A percentile compares a stretch with the other conserved stretches of the same genome.
Conservation (phyloP, 53 echinoderm and acorn worm genomes). For the Luidia sarsii region DNA sequence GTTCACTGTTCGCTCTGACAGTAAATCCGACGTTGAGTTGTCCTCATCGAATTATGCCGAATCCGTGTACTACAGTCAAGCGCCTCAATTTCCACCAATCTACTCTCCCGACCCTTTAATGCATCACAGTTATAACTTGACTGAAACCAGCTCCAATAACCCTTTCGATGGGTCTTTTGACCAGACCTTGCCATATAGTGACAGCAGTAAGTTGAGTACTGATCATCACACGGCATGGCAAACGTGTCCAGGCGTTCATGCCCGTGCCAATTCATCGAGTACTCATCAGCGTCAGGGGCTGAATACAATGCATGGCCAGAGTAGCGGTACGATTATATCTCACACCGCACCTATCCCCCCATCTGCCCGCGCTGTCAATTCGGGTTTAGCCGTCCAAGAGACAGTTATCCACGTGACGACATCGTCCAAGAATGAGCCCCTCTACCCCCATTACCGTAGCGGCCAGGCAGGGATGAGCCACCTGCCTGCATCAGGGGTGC, state of each 20-base stretch:
- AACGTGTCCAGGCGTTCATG: conserved; percentile 27
- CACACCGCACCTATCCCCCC: background rate
- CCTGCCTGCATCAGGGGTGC: conserved; percentile 89
- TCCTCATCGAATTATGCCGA: conserved; percentile 7
- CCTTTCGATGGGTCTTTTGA: conserved; percentile 51
- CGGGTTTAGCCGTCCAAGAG: conserved; percentile 17
- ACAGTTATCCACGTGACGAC: conserved; percentile 11
- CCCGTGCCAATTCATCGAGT: background rate
- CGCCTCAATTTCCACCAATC: conserved; percentile 9
- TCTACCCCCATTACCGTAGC: background rate
- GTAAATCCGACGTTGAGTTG: conserved; percentile 7
- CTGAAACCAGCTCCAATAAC: conserved; percentile 42
- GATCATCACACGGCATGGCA: conserved; percentile 52
- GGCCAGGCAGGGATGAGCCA: conserved; percentile 30
- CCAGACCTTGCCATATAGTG: conserved; percentile 25
- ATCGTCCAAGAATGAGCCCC: conserved; percentile 2
- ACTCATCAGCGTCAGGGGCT: background rate
- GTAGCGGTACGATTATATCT: conserved; percentile 3
- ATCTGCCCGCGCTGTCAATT: background rate
- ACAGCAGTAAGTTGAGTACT: conserved; percentile 26
- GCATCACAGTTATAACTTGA: conserved; percentile 44
- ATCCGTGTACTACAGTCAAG: conserved; percentile 30
- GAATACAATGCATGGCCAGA: background rate
- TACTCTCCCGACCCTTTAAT: conserved; percentile 27
- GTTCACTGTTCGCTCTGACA: conserved; percentile 17